Evolutionary conservation across 2,797 vertebrate species (phyloP), one percentile per base, ranked within the genome.

Genomic region (Euthynnus affinis): DNA sequence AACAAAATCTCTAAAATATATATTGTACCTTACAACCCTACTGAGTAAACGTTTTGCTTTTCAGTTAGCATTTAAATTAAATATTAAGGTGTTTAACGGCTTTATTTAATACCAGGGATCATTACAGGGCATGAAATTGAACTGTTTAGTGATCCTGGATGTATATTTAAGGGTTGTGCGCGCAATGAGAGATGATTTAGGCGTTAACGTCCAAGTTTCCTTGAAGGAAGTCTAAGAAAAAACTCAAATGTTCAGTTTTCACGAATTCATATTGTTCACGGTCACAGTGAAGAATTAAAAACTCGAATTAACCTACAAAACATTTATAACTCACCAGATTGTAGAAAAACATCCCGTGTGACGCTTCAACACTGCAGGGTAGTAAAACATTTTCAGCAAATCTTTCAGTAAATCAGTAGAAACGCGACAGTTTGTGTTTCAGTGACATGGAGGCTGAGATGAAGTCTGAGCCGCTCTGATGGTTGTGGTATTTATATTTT

Each of bases 301-400:
- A 15, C 17, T 46, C 8, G 6, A 42, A 13, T 46, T 46, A 46
- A 17, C 0, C 14, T 17, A 17, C 14, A 49, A 18, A 20, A 20
- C 0, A 3, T 32, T 37, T 74, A n/a, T 22, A 40, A 91, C 95
- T 94, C 73, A 96, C 95, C 95, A 96, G 80, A 96, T 92, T 4
- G 93, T 96, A 18, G 95, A 90, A 59, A 96, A 96, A 72, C 94
- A 94, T 73, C 95, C 95, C 0, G 90, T 64, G 9, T 89, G 91
- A 13, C 88, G 90, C 61, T 84, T 88, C 40, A 96, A 84, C 42
- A 95, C 95, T 6, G 70, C 29, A 0, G 94, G 94, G 67, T 94
- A 95, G 73, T 93, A 96, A 94, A 95, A 96, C 95, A 95, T 94
- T 2, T 74, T 51, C 2, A 0, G 66, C 61, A 74, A 83, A 22